Evolutionary conservation across 2,888 invertebrate species (phyloP).

Genomic region (Caenorhabditis sp.): DNA sequence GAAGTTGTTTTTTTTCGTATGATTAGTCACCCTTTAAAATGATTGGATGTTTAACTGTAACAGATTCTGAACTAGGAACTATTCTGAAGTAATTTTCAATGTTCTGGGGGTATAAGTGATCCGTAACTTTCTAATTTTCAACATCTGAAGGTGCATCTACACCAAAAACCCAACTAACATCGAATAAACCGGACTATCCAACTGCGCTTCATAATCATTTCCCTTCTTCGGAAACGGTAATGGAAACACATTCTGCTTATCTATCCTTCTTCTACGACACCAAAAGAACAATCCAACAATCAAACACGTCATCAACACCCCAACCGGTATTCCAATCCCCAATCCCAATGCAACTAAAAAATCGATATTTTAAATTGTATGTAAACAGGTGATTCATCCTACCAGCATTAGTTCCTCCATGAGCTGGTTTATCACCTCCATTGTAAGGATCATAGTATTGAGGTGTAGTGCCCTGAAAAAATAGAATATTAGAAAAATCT

Average conservation of each 20-base stretch:
- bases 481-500: not conserved
- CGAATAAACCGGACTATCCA: conserved; percentile 42
- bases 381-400: no score
- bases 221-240: conserved; percentile 33
- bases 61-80: no score
- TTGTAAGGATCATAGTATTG: conserved; percentile 41
- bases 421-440: conserved; percentile 12
- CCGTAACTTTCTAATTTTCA: no score
- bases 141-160: conserved; percentile 3
- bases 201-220: conserved; percentile 40
- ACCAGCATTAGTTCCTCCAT: conserved; percentile 17
- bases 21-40: no score
- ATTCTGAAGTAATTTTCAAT: no score
- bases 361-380: not conserved
- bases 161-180: conserved; percentile 17
- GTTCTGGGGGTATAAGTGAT: no score
- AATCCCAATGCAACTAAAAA: conserved; percentile 46
- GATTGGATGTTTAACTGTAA: no score
- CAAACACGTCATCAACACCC: conserved; percentile 24
- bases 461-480: conserved; percentile 32
- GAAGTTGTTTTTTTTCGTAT: no score
- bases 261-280: conserved; percentile 17
- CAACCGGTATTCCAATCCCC: conserved; percentile 44
- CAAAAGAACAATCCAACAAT: conserved; percentile 38
- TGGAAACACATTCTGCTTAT: conserved; percentile 31